A percentile compares a stretch with the other conserved stretches of the same genome.
Evolutionary conservation across 2,888 invertebrate species (phyloP).

Genomic region (Sicus ferrugineus): DNA sequence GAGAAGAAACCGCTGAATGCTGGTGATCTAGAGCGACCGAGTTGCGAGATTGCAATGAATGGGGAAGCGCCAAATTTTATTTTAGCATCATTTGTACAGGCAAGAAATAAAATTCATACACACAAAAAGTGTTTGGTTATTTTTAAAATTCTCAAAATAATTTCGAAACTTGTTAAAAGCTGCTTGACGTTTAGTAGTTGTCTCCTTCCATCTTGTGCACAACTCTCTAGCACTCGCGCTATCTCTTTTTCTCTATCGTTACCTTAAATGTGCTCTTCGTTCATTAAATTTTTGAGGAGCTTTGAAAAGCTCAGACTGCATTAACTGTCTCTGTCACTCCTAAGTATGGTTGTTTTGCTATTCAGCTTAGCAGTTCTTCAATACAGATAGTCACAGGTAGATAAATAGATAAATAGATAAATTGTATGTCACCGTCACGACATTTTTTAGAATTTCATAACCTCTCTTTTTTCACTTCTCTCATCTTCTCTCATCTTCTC

Average conservation of each 20-base stretch:
- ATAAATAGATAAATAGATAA: background rate
- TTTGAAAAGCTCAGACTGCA: background rate
- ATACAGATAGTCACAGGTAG: background rate
- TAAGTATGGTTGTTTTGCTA: background rate
- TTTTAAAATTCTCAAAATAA: constrained; percentile 58
- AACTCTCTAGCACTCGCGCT: background rate
- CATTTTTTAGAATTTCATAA: background rate
- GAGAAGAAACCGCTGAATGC: constrained; percentile 42
- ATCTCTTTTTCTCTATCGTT: constrained; percentile 27
- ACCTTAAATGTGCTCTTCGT: background rate
- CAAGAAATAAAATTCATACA: background rate
- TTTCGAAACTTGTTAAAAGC: constrained; percentile 45
- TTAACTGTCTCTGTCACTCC: background rate
- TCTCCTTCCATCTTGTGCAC: background rate
- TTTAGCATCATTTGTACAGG: background rate
- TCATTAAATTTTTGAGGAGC: constrained; percentile 2
- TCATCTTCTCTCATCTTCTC: background rate
- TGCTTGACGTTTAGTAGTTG: constrained; percentile 13
- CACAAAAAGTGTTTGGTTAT: constrained; percentile 47
- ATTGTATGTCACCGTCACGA: too few relatives aligned
- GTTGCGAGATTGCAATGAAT: constrained; percentile 64
- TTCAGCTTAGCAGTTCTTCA: background rate
- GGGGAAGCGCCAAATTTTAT: constrained; percentile 52
- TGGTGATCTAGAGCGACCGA: constrained; percentile 59
- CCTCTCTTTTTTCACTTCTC: background rate